Evolutionary conservation across 2,888 invertebrate genomes (phyloP), one percentile per base, ranked within the genome.

Genomic region (Oconnorella tubifera): DNA sequence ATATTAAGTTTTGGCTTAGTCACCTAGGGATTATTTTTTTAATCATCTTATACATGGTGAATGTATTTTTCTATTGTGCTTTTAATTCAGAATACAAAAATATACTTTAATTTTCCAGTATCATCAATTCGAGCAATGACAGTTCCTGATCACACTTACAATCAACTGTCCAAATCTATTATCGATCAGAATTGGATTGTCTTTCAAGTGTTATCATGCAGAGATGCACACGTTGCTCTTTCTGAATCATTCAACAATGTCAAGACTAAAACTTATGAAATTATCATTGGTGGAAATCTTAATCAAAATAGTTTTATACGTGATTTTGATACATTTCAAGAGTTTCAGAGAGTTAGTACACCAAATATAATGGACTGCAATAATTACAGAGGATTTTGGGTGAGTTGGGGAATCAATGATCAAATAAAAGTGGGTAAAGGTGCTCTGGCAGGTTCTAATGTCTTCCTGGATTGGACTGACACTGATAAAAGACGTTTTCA

Each of bases 341-440:
- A 60, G 19, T 31, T 50, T 29, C n/a, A 28, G 29, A 19, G 19
- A 3, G 60, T 51, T 6, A 29, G 32, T 6, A 64, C 64, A 14
- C 64, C 64, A 31, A 33, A 60, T 29, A 33, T 64, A n/a, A 28
- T 64, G 60, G 29, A 33, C 48, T 64, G 64, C 61, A 64, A 62
- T 51, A 31, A 40, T 28, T 64, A 62, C 56, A 53, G 55, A 29
- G 23, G 48, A 3, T 64, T 64, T 61, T 64, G 64, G 64, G 49
- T 48, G n/a, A 23, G 33, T 14, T 62, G 51, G 64, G 49, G 56
- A 4, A 14, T 33, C 14, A 23, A 53, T 32, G 32, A 19, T 10
- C 29, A 25, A 23, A 56, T 56, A 29, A 33, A 19, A 23, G 55
- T 56, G n/a, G 62, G 62, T 19, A 27, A 32, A 1, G 62, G 62